Conservation (phyloP, 2,113 vertebrate species). For the Myotis lucifugus region DNA sequence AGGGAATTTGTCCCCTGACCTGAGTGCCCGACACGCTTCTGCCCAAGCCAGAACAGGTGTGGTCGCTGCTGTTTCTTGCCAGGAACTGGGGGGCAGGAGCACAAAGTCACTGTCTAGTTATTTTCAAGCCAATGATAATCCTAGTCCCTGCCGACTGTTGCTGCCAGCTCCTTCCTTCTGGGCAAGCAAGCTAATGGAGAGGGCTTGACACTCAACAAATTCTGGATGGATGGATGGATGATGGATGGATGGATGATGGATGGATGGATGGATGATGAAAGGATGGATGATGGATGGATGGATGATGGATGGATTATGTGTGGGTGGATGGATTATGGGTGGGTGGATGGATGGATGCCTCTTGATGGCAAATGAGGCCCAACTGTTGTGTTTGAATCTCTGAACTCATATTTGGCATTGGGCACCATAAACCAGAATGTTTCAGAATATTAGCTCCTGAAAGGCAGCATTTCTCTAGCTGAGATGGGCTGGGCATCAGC, state of each 20-base stretch:
- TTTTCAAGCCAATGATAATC: background rate
- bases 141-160: background rate
- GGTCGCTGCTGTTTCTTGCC: background rate
- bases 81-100: background rate
- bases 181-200: background rate
- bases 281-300: no score
- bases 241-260: no score
- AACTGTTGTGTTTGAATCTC: background rate
- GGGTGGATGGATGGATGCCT: background rate
- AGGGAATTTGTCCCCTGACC: background rate
- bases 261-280: no score
- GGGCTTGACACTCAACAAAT: background rate
- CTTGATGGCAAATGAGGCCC: background rate
- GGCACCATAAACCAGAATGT: background rate
- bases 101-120: background rate
- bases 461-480: background rate
- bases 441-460: background rate
- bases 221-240: fast-evolving
- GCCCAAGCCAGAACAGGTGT: background rate
- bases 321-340: no score
- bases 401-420: background rate
- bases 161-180: background rate
- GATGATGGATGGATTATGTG: no score
- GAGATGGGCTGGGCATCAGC: no score
- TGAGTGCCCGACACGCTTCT: background rate